Evolutionary conservation across 2,888 invertebrate genomes (phyloP), one percentile per base, ranked within the genome.

Genomic region (Pseudoips prasinana): DNA sequence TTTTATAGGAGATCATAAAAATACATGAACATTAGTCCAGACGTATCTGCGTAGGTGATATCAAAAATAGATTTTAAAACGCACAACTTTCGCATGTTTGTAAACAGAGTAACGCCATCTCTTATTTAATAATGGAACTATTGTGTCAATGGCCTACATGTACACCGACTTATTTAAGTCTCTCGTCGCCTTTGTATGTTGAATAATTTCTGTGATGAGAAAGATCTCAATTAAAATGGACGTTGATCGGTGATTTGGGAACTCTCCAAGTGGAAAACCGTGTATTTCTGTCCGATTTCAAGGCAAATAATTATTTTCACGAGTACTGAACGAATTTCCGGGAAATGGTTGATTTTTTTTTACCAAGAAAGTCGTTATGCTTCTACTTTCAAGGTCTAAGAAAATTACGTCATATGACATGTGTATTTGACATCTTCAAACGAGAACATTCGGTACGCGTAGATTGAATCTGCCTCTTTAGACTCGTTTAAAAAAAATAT

Each of bases 41-140:
- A n/a, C n/a, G n/a, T n/a, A n/a, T n/a, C n/a, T 7, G 8, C 10
- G 30, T 34, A 20, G 28, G 41, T 10, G 25, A 10, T 24, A 17
- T 2, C 26, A 1, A 40, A 46, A 48, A 46, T 54, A 57, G 22
- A 20, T 1, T 7, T 1, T 7, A 20, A 3, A 29, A 42, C 54
- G 48, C 54, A 57, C 30, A 44, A 28, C 20, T 14, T 3, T 3
- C 2, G 5, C 14, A 0, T 58, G 49, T 61, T 53, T 36, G 53
- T 57, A 62, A 63, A 61, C 57, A 58, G 7, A 48, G 42, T 57
- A 57, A 60, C 53, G 50, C 50, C 58, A 55, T 55, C 62, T 63
- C 9, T 52, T 41, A 32, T 39, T 8, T 10, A 18, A 17, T 1
- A 10, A 31, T 10, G 30, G 24, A 51, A 44, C 2, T 22, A 33